Conservation (phyloP, 1,140 invertebrate genomes). For the Anagrus nilaparvatae region DNA sequence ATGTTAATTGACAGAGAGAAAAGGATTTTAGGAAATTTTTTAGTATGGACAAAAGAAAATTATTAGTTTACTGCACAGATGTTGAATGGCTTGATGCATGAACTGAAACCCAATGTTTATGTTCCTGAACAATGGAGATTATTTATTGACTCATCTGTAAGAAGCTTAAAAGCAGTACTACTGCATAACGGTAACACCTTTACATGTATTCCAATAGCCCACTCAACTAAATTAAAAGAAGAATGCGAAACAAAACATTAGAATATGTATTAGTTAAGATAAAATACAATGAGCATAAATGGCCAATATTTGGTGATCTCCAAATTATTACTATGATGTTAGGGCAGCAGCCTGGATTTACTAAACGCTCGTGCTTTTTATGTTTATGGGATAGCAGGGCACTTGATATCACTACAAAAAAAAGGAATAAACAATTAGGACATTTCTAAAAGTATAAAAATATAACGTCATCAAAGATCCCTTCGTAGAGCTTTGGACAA, state of each 20-base stretch:
- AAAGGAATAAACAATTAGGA: slow-evolving; percentile 23
- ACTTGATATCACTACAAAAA: slow-evolving; percentile 25
- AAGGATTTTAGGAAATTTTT: too few species aligned
- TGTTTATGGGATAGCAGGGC: slow-evolving; percentile 33
- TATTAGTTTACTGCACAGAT: slow-evolving; percentile 25
- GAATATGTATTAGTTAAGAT: slow-evolving; percentile 18
- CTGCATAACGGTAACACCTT: slow-evolving; percentile 24
- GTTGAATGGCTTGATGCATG: too few species aligned
- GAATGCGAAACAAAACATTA: slow-evolving; percentile 18
- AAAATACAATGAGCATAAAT: slow-evolving; percentile 22
- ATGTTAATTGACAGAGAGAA: too few species aligned
- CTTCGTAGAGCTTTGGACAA: too few species aligned
- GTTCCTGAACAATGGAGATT: slow-evolving; percentile 21
- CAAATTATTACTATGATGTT: slow-evolving; percentile 28
- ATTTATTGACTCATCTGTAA: slow-evolving; percentile 21
- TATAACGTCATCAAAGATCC: too few species aligned
- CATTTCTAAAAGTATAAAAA: too few species aligned
- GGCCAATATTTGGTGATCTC: slow-evolving; percentile 26
- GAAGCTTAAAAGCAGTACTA: slow-evolving; percentile 23
- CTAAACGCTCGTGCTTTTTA: slow-evolving; percentile 26
- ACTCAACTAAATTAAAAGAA: slow-evolving; percentile 21
- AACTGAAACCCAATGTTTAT: too few species aligned
- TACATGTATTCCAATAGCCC: slow-evolving; percentile 22
- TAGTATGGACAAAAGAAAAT: slow-evolving; percentile 12
- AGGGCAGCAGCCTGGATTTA: slow-evolving; percentile 24